phyloP scores from a whole-genome alignment of 2,888 invertebrate genomes.

The Athalia cordata region DNA sequence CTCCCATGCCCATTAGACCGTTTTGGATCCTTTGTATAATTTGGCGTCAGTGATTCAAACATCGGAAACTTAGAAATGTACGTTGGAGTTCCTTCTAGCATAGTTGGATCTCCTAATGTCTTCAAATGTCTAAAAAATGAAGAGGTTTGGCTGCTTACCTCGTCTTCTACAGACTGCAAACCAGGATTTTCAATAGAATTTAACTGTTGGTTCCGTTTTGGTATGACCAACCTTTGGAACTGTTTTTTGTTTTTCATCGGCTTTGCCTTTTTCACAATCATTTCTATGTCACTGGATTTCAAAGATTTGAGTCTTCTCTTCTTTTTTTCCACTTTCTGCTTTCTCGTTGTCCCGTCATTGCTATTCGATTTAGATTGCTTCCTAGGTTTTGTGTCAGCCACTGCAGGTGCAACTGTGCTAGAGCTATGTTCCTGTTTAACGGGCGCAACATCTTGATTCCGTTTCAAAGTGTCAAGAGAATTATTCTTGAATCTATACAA shows the following conservation, averaged over 20 bases:
- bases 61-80: slow-evolving; percentile 8
- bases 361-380: no score
- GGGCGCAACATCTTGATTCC: not conserved
- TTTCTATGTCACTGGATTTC: no score
- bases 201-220: no score
- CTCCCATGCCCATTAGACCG: slow-evolving; percentile 2
- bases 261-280: no score
- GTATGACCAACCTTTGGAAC: no score
- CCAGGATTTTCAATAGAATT: not conserved
- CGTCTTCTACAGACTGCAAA: not conserved
- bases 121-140: not conserved
- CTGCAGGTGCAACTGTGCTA: no score
- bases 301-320: no score
- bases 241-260: no score
- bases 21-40: not conserved
- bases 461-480: slow-evolving; percentile 3
- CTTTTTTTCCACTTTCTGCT: no score
- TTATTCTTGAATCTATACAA: not conserved
- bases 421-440: no score
- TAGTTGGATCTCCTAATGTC: slow-evolving; percentile 25
- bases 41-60: not conserved
- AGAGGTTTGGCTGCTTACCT: not conserved
- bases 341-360: no score
- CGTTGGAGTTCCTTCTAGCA: slow-evolving; percentile 7
- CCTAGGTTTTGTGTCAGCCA: no score